phyloP scores from a whole-genome alignment of 2,113 vertebrate species.

The Hemiscyllium ocellatum region DNA sequence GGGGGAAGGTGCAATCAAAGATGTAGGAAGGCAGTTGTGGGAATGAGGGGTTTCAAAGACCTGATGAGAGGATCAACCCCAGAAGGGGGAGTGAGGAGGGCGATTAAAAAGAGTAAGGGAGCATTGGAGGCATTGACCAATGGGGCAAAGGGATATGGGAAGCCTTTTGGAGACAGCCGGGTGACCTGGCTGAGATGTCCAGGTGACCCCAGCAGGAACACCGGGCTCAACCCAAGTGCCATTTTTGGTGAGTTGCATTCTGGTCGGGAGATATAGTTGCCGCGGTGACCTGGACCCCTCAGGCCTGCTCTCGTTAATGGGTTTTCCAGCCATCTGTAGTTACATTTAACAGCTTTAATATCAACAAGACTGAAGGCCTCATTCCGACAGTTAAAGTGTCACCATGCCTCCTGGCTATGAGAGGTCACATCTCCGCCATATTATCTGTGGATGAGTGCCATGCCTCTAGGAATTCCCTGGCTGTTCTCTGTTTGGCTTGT shows the following conservation, averaged over 20 bases:
- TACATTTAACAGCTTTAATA: background rate
- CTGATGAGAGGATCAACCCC: too few relatives aligned
- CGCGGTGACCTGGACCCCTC: background rate
- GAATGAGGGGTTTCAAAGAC: too few relatives aligned
- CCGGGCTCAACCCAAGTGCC: too few relatives aligned
- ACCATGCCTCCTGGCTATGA: background rate
- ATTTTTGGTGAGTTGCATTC: too few relatives aligned
- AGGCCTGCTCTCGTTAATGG: background rate
- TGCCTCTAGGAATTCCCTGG: too few relatives aligned
- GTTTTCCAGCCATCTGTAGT: background rate
- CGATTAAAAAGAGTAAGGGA: too few relatives aligned
- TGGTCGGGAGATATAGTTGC: background rate
- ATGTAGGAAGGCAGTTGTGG: too few relatives aligned
- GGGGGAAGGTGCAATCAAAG: too few relatives aligned
- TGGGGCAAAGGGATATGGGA: too few relatives aligned
- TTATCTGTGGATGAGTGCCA: too few relatives aligned
- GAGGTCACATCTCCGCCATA: background rate
- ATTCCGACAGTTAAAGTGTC: background rate
- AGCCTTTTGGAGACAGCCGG: background rate
- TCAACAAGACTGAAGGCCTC: background rate
- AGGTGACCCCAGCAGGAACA: background rate
- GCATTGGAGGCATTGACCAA: background rate
- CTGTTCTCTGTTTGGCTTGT: too few relatives aligned
- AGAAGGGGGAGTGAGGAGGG: too few relatives aligned
- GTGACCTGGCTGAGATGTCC: background rate